Evolutionary conservation across 2,797 vertebrate genomes (phyloP), one percentile per base, ranked within the genome.

Genomic region (Urocyon cinereoargenteus): DNA sequence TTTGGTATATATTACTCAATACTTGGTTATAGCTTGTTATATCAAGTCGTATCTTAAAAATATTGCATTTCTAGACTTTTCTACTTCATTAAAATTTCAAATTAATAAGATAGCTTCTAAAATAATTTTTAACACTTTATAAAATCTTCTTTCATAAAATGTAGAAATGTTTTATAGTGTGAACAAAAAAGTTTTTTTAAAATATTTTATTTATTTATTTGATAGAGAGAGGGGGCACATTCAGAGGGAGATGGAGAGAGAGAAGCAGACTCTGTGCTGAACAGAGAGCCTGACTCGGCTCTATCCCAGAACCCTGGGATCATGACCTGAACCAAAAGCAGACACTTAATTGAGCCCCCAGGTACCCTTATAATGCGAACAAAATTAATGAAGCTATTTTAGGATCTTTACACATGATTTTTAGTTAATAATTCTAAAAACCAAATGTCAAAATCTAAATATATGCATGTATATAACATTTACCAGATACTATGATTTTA

Each of bases 371-470:
- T 36, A 36, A 40, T 59, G 49, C 59, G 64, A 94, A 57, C 45
- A 70, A 78, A 86, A 86, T 86, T 82, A 93, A 70, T 62, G 26
- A 61, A 86, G 31, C 68, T 31, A 66, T 40, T 53, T 66, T 81
- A 85, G 51, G 21, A 77, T 86, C 59, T 93, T 86, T n/a, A 79
- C 19, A 34, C 4, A 55, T 55, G 24, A 90, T 62, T 93, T 95
- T 90, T 75, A 51, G 34, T 91, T 94, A 70, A 53, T 61, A 70
- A 84, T 87, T 91, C 18, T n/a, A 86, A 55, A 90, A 77, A 18
- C 3, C 34, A 81, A 83, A 75, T 68, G 70, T 31, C n/a, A 62
- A 93, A 49, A 18, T 57, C 34, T 24, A 86, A 31, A 49, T 64
- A 59, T 21, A 86, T 53, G 3, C 5, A 49, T 62, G 4, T 9